Percentiles rank a stretch among this genome's conserved stretches.
phyloP scores from a whole-genome alignment of 1,140 invertebrate genomes.

The Diprion similis region DNA sequence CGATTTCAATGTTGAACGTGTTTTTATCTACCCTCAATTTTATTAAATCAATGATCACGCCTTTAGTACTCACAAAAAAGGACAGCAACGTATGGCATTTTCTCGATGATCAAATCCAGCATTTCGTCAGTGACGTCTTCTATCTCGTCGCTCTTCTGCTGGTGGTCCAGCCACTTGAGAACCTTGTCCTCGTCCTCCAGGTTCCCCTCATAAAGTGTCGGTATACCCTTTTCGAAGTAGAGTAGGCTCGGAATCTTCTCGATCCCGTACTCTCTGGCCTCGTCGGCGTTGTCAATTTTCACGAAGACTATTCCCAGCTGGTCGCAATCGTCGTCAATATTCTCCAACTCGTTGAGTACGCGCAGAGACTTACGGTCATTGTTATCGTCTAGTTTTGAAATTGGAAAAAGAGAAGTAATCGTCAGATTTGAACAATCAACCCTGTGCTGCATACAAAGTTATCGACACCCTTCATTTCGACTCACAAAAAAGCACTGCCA shows the following conservation, averaged over 20 bases:
- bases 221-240: slow-evolving; percentile 92
- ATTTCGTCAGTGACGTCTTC: slow-evolving; percentile 95
- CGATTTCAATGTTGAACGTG: slow-evolving; percentile 1
- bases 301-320: slow-evolving; percentile 86
- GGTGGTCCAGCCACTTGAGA: slow-evolving; percentile 85
- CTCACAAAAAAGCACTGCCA: slow-evolving; percentile 94
- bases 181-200: slow-evolving; percentile 91
- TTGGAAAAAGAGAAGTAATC: slow-evolving; percentile 6
- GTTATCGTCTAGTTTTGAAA: slow-evolving; percentile 76
- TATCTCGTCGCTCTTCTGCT: slow-evolving; percentile 88
- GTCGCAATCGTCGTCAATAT: slow-evolving; percentile 95
- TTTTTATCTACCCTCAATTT: slow-evolving; percentile 1
- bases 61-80: slow-evolving; percentile 81
- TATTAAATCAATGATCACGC: neutral
- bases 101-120: slow-evolving; percentile 89
- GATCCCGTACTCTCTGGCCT: slow-evolving; percentile 90
- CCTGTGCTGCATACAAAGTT: neutral
- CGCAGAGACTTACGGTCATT: slow-evolving; percentile 87
- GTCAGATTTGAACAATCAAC: neutral
- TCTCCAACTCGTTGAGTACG: slow-evolving; percentile 89
- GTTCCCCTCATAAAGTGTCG: slow-evolving; percentile 87
- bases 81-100: slow-evolving; percentile 87
- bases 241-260: slow-evolving; percentile 85
- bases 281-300: slow-evolving; percentile 90
- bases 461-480: slow-evolving; percentile 31